These are phyloP conservation scores for Caretta caretta DNA, from an alignment of 2,113 vertebrate genomes.

Conservation along the genomic window DNA sequence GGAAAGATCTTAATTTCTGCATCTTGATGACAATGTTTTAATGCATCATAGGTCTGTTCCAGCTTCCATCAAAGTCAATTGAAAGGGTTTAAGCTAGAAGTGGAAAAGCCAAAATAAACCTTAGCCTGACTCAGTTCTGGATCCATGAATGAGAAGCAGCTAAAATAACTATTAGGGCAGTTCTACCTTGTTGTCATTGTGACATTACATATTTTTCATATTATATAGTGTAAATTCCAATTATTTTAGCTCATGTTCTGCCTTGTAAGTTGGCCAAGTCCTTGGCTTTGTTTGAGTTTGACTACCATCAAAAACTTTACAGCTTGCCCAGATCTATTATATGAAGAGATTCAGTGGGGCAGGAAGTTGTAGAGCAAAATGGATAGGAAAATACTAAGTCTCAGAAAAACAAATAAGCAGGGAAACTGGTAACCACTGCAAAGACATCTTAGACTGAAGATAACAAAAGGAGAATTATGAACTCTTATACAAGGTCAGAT, in stretches of 20 bases:
- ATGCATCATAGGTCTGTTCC: not conserved
- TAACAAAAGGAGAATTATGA: not conserved
- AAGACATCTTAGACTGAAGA: not conserved
- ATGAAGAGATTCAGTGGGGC: not conserved
- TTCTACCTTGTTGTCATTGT: accelerated
- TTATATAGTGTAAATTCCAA: accelerated
- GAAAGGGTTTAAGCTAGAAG: not conserved
- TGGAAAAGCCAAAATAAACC: not conserved
- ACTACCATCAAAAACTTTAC: not conserved
- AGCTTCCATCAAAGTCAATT: not conserved
- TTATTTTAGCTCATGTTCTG: not conserved
- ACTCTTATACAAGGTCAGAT: not conserved
- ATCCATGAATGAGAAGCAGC: not conserved
- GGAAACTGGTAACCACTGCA: not conserved
- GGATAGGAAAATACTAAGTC: not conserved
- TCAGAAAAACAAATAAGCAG: not conserved
- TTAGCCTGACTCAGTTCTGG: not conserved
- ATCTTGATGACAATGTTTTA: not conserved
- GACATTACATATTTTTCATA: not conserved
- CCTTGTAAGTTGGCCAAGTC: not conserved
- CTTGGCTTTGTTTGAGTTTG: not conserved
- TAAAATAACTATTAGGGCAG: not conserved
- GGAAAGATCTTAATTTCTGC: not conserved
- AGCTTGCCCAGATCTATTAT: not conserved
- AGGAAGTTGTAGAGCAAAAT: not conserved